phyloP scores from a whole-genome alignment of 1,140 invertebrate species.

The Drosophila melanica region DNA sequence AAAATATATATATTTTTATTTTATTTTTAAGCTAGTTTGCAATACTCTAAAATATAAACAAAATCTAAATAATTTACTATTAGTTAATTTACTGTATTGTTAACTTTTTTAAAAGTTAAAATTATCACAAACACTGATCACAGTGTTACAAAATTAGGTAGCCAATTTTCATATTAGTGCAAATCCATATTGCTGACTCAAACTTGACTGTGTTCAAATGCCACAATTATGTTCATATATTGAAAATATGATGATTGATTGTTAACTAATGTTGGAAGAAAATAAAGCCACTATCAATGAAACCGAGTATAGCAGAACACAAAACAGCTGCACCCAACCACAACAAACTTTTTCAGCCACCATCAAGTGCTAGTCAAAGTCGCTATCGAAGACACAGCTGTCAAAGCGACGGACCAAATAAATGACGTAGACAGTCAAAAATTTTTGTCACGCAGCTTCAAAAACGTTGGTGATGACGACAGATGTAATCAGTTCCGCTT shows the following conservation, averaged over 20 bases:
- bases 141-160: no score
- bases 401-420: conserved; percentile 71
- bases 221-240: conserved; percentile 18
- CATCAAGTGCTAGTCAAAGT: conserved; percentile 33
- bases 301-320: conserved; percentile 52
- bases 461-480: conserved; percentile 45
- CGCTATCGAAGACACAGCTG: conserved; percentile 63
- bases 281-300: conserved; percentile 41
- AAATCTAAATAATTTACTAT: no score
- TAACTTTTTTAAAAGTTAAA: no score
- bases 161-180: no score
- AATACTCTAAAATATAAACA: no score
- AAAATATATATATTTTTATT: no score
- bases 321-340: background rate
- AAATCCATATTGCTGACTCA: no score
- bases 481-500: conserved; percentile 82
- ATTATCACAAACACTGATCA: no score
- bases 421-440: conserved; percentile 65
- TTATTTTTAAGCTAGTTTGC: no score
- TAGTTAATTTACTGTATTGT: no score
- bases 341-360: conserved; percentile 19
- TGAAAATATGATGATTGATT: conserved; percentile 64
- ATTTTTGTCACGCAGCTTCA: conserved; percentile 75
- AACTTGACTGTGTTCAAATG: background rate
- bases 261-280: conserved; percentile 28